Evolutionary conservation across 2,797 vertebrate species (phyloP).

Genomic region (Notoglanidium macrostoma): DNA sequence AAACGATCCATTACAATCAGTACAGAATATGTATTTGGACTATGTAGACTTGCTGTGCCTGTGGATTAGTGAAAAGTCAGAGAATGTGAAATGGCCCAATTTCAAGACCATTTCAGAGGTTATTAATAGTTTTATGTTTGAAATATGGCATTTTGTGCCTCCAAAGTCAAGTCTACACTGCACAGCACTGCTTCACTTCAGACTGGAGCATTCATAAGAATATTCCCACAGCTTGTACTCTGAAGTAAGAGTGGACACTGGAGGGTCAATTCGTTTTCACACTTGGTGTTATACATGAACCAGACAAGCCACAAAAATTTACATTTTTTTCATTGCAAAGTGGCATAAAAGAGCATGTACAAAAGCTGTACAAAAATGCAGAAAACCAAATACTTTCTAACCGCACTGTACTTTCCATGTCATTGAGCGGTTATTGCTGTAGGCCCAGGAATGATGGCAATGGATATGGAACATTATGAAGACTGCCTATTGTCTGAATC

Average conservation of each 20-base stretch:
- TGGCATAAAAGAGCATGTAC: background rate
- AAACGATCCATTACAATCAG: background rate
- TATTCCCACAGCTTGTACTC: background rate
- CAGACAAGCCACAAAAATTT: conserved; percentile 5
- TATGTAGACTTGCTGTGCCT: background rate
- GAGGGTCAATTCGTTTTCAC: conserved; percentile 13
- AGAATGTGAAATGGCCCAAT: conserved; percentile 13
- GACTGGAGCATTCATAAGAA: background rate
- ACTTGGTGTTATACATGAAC: background rate
- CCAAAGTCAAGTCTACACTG: background rate
- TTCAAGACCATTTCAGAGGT: conserved; percentile 9
- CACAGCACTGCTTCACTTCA: background rate
- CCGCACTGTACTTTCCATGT: conserved; percentile 4
- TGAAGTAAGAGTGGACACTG: background rate
- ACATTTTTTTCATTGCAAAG: background rate
- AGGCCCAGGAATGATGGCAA: background rate
- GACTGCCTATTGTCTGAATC: conserved; percentile 20
- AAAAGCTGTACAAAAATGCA: background rate
- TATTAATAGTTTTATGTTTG: conserved; percentile 23
- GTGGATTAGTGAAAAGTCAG: background rate
- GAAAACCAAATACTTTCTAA: conserved; percentile 6
- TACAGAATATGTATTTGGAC: background rate
- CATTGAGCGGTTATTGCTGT: background rate
- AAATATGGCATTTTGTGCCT: conserved; percentile 21
- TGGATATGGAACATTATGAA: conserved; percentile 5